Conservation (phyloP, 2,888 invertebrate species). For the Drosophila seclusa region DNA sequence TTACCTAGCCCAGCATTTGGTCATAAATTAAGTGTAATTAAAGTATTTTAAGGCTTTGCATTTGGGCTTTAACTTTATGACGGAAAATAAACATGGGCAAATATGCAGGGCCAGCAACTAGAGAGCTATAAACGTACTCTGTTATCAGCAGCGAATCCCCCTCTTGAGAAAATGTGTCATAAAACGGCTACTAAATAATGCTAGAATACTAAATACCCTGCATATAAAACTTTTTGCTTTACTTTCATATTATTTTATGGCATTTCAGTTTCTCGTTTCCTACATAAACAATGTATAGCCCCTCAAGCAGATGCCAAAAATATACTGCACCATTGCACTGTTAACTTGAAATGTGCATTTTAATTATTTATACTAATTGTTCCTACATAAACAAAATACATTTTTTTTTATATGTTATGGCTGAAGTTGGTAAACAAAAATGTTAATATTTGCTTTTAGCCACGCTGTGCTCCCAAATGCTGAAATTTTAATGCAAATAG, state of each 20-base stretch:
- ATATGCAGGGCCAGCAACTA: conserved; percentile 45
- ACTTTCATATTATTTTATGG: background rate
- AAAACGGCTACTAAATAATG: conserved; percentile 36
- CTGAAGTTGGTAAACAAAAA: conserved; percentile 30
- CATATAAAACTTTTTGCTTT: background rate
- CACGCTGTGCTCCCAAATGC: conserved; percentile 23
- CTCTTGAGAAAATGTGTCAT: conserved; percentile 69
- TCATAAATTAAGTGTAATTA: conserved; percentile 76
- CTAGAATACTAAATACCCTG: conserved; percentile 29
- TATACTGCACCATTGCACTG: background rate
- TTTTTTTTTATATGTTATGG: conserved; percentile 7
- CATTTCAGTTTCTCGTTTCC: background rate
- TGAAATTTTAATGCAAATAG: conserved; percentile 75
- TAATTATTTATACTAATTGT: conserved; percentile 10
- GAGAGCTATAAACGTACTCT: conserved; percentile 45
- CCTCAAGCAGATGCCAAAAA: background rate
- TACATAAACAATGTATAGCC: background rate
- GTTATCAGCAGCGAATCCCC: conserved; percentile 60
- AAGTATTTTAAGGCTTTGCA: conserved; percentile 70
- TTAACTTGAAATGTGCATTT: background rate
- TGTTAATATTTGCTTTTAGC: conserved; percentile 36
- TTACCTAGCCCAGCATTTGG: conserved; percentile 25
- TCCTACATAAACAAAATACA: conserved; percentile 5
- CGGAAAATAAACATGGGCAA: conserved; percentile 65
- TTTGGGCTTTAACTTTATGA: conserved; percentile 60